Evolutionary conservation across 2,113 vertebrate genomes (phyloP), one percentile per base, ranked within the genome.

Genomic region (Cololabis saira): DNA sequence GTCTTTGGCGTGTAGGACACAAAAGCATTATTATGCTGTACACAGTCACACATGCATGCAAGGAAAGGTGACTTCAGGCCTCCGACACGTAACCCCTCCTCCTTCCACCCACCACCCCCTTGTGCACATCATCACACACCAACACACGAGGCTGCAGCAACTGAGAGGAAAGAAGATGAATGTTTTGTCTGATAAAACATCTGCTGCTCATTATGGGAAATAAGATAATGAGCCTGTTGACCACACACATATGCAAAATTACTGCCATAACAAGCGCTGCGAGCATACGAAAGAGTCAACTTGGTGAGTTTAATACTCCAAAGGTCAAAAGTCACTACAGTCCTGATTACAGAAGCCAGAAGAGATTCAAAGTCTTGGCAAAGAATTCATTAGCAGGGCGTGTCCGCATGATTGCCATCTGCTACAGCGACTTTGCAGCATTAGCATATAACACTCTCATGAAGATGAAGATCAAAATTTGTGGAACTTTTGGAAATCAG

Each of bases 1-100:
- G 84, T 84, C 86, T 83, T 75, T 67, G 67, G 70, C 57, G 73
- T 83, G 73, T 74, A 85, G 87, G 87, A 83, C 83, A 80, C 45
- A 13, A 60, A 51, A 67, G 64, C 72, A 86, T 88, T 83, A 71
- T 63, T 71, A 88, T 83, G 79, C 86, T 50, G 17, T 30, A 37
- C 81, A 84, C 85, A 78, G 71, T 60, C 51, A 52, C 70, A 63
- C 44, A 50, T 11, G 19, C 17, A 41, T 27, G 30, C 68, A 73
- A 57, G 50, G 49, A 51, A 52, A 50, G 49, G 78, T 71, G 62
- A 77, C 62, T 74, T 55, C 72, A 48, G 74, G 52, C 40, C 62
- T 61, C 30, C 63, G 58, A 69, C 72, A 71, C 68, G 13, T 42
- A 58, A 50, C 33, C 58, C 66, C 58, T 24, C 49, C 33, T 1